Percentiles rank a stretch among this genome's conserved stretches.
These are phyloP conservation scores for Gallinago solitaria DNA, from an alignment of 2,797 vertebrate genomes.

Conservation along the genomic window DNA sequence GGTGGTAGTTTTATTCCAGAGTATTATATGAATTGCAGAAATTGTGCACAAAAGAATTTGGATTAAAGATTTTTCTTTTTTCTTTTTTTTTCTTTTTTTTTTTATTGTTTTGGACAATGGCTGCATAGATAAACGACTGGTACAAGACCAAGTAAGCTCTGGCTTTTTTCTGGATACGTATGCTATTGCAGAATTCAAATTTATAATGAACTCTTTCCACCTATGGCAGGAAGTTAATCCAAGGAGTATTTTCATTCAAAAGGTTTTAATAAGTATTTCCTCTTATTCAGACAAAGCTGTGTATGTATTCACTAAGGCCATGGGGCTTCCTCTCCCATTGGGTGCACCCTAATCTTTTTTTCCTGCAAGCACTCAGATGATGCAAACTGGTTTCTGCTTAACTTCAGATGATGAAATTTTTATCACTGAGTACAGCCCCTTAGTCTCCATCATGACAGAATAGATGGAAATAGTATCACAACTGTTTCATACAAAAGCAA, in stretches of 20 bases:
- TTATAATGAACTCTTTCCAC: background rate
- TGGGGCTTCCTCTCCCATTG: fast-evolving
- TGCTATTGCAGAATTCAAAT: background rate
- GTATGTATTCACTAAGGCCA: background rate
- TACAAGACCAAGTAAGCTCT: fast-evolving
- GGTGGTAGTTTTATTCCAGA: background rate
- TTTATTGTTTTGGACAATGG: background rate
- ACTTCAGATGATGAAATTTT: background rate
- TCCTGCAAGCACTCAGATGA: background rate
- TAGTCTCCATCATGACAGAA: background rate
- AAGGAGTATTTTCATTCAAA: background rate
- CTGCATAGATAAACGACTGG: background rate
- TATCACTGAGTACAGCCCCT: background rate
- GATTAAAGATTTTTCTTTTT: background rate
- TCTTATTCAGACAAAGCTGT: background rate
- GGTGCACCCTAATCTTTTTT: background rate
- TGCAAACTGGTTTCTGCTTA: background rate
- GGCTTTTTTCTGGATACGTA: background rate
- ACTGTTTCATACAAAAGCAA: background rate
- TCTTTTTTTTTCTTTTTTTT: background rate
- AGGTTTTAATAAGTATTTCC: background rate
- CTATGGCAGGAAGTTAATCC: background rate
- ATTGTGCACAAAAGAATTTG: background rate
- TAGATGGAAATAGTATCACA: background rate
- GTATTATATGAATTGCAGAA: background rate